Evolutionary conservation across 2,797 vertebrate species (phyloP), one percentile per base, ranked within the genome.

Genomic region (Peromyscus attwateri): DNA sequence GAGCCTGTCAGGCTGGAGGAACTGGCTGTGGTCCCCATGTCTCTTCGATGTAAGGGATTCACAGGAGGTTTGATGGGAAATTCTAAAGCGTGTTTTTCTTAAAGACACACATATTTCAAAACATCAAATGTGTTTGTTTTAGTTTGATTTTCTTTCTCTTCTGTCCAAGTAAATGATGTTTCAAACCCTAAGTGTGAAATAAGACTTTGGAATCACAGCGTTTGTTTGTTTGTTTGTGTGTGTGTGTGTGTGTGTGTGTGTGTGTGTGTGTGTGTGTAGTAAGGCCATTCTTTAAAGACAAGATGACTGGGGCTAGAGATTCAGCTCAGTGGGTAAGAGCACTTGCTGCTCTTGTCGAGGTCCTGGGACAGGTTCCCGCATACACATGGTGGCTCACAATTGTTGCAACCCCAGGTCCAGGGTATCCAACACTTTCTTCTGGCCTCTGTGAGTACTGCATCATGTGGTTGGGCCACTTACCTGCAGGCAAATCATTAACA

Each of bases 91-190:
- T 10, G 21, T 13, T 79, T 79, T 83, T 37, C 68, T 37, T 52
- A 40, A 85, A 40, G 40, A 77, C 52, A 82, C 13, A 76, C 49
- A 84, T 64, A 92, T 84, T 94, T 97, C 29, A 57, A 71, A 46
- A 91, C 62, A 91, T 79, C 64, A 91, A 6, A 43, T 66, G n/a
- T 34, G n/a, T 80, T 92, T 87, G 64, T 85, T 88, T 71, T 43
- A 43, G 89, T 55, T 66, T 55, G 37, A 2, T 90, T 92, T 76
- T 81, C 66, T 31, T 57, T 88, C 37, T 10, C 29, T 2, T 55
- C n/a, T 52, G 6, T 21, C 62, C 14, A 82, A 81, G 55, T 27
- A 94, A 71, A 88, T 55, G 37, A 57, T 40, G 77, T 60, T 81
- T 92, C 87, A 80, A 19, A 70, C 4, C 3, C 46, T 88, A 68